A percentile compares a stretch with the other conserved stretches of the same genome.
phyloP scores from a whole-genome alignment of 2,888 invertebrate species.

The Gastracanthus pulcherrimus region DNA sequence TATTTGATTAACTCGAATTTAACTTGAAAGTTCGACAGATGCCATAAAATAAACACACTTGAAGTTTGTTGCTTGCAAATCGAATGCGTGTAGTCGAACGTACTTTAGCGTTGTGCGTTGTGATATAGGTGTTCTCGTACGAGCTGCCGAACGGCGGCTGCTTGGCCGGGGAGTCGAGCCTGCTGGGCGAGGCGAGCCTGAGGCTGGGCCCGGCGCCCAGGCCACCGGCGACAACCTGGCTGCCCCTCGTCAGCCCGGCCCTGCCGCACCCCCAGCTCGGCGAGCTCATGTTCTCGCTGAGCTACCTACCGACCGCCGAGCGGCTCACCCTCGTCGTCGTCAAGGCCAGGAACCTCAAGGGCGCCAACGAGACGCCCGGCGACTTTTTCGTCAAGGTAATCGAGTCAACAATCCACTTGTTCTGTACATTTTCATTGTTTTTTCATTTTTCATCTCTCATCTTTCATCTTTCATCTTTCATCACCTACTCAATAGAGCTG shows the following conservation, averaged over 20 bases:
- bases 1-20: too few species aligned
- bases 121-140: conserved; percentile 70
- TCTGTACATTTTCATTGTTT: too few species aligned
- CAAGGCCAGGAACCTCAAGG: conserved; percentile 86
- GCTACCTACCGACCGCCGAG: conserved; percentile 90
- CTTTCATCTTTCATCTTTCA: too few species aligned
- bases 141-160: conserved; percentile 61
- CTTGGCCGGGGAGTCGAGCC: conserved; percentile 64
- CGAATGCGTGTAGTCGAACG: too few species aligned
- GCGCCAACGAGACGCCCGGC: conserved; percentile 79
- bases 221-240: conserved; percentile 88
- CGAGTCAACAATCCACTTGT: too few species aligned
- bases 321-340: conserved; percentile 87
- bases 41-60: too few species aligned
- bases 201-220: conserved; percentile 76
- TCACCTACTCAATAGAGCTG: too few species aligned
- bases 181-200: conserved; percentile 72
- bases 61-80: neutral
- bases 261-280: conserved; percentile 81
- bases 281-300: conserved; percentile 89
- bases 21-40: too few species aligned
- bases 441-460: too few species aligned
- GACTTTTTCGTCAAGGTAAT: conserved; percentile 90
- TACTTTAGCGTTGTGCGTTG: neutral
- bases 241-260: conserved; percentile 85